Conservation (phyloP, 2,797 vertebrate species). For the Megaceryle alcyon region DNA sequence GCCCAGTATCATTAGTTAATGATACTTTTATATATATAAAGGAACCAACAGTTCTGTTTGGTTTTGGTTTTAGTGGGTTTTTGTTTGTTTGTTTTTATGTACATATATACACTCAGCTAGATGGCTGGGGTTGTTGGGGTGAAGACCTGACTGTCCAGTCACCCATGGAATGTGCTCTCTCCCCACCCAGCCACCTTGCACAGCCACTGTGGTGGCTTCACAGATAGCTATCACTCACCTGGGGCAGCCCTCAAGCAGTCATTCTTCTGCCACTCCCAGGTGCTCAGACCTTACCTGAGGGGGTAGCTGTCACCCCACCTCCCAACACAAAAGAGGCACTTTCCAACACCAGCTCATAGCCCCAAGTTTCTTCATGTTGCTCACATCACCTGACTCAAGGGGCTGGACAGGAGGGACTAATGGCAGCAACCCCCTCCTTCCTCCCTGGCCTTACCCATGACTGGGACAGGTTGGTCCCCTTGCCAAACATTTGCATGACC, state of each 20-base stretch:
- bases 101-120: rapidly evolving
- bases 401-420: too few species aligned
- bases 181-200: background rate
- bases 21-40: rapidly evolving
- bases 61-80: background rate
- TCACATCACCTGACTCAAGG: background rate
- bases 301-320: background rate
- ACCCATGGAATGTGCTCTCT: rapidly evolving
- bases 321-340: background rate
- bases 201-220: background rate
- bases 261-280: rapidly evolving
- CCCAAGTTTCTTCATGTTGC: background rate
- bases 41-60: background rate
- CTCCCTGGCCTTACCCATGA: background rate
- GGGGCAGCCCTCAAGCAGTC: background rate
- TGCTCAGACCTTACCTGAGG: background rate
- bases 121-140: too few species aligned
- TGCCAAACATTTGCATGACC: background rate
- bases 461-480: background rate
- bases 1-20: background rate
- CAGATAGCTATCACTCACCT: background rate
- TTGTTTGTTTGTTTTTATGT: background rate
- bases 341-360: background rate
- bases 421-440: too few species aligned
- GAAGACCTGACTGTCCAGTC: background rate